These are phyloP conservation scores for Anadara kagoshimensis DNA, from an alignment of 1,140 invertebrate genomes.

Conservation along the genomic window DNA sequence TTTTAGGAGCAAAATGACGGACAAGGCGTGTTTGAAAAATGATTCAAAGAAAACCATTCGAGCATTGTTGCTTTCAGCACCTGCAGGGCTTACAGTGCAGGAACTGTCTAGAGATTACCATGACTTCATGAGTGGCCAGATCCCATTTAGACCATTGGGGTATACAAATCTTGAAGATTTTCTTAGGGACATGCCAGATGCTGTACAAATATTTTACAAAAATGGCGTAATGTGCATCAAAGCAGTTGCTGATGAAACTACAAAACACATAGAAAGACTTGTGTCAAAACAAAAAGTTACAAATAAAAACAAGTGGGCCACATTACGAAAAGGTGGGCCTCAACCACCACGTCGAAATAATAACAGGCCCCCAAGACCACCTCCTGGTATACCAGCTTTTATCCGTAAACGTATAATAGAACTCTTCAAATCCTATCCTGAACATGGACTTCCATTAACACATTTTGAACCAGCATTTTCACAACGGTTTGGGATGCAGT, in stretches of 20 bases:
- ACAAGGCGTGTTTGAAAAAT: constrained; percentile 46
- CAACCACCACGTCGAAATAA: not conserved
- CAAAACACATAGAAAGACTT: constrained; percentile 59
- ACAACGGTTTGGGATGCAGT: constrained; percentile 50
- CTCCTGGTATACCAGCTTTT: constrained; percentile 43
- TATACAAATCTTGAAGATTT: constrained; percentile 57
- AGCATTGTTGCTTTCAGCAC: constrained; percentile 58
- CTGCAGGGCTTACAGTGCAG: constrained; percentile 51
- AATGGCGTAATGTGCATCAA: constrained; percentile 53
- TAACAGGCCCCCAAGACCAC: constrained; percentile 13
- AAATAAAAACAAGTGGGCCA: constrained; percentile 52
- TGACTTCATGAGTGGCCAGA: constrained; percentile 47
- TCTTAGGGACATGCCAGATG: constrained; percentile 60
- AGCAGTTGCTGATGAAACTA: constrained; percentile 55
- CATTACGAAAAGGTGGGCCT: constrained; percentile 27
- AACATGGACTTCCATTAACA: constrained; percentile 45
- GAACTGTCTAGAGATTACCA: constrained; percentile 60
- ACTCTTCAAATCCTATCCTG: constrained; percentile 49
- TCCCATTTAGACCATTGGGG: constrained; percentile 57
- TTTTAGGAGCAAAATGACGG: constrained; percentile 44
- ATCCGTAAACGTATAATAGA: constrained; percentile 44
- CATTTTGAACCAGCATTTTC: constrained; percentile 55
- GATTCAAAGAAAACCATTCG: constrained; percentile 58
- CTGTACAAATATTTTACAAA: constrained; percentile 41
- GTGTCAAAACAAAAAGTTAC: constrained; percentile 61